Evolutionary conservation across 1,140 invertebrate species (phyloP), one percentile per base, ranked within the genome.

Genomic region (Leptestheria dahalacensis): DNA sequence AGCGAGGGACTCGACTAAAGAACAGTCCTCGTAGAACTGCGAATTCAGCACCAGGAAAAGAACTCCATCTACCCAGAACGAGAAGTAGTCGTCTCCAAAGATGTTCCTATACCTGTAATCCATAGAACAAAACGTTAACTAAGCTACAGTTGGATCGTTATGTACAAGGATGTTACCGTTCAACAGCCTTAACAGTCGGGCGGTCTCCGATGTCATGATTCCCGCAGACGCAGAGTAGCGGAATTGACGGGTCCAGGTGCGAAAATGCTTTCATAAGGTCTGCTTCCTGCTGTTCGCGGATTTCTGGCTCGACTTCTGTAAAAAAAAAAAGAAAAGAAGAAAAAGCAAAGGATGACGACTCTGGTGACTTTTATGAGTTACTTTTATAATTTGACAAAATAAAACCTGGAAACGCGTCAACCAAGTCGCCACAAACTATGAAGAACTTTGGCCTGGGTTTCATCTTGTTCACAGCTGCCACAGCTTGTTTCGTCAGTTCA

Each of bases 71-170:
- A 66, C 69, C 71, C 72, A 77, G 64, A 80, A 80, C 0, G 70
- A 71, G 65, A 77, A 80, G 63, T 70, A 79, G 66, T 80, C 79
- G 63, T 76, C 73, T n/a, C 79, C 78, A 68, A 76, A 80, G 26
- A 67, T 64, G 2, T 68, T 57, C 20, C 67, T 64, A 60, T 76
- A 79, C 26, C 59, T 57, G 51, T 64, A 18, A 2, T 24, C 26
- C 11, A 11, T 21, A 24, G 24, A 56, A 25, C 10, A 48, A 20
- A 59, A 41, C 3, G 47, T 6, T 15, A 28, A 55, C 20, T 59
- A 21, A 48, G 3, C 2, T 54, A 23, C 21, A 12, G 21, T 2
- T 15, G 3, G 28, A 58, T 12, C 24, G 20, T 26, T 26, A 24
- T 23, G 15, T 61, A 11, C 15, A 11, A 24, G 12, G 9, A 53